A percentile compares a stretch with the other conserved stretches of the same genome.
Conservation (phyloP, 2,888 invertebrate species). For the Plutella xylostella region DNA sequence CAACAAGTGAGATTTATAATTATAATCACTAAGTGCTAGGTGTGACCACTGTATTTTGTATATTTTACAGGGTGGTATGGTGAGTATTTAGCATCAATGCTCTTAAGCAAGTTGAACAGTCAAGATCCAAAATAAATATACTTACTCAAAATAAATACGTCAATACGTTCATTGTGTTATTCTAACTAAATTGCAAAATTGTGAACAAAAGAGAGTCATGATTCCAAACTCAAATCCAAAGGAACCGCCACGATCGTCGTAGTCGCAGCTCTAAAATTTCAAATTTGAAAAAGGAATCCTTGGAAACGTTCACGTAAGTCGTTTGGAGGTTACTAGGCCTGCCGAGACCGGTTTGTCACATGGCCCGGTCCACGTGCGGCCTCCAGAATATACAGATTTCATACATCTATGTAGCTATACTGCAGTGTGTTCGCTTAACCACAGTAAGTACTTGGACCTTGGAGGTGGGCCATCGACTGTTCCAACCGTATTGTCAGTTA, state of each 20-base stretch:
- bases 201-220: no score
- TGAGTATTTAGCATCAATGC: no score
- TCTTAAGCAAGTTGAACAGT: no score
- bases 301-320: conserved; percentile 39
- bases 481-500: conserved; percentile 23
- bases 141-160: not conserved
- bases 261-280: no score
- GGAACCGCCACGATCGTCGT: not conserved
- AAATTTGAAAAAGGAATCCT: conserved; percentile 39
- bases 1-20: no score
- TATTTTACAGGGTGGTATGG: no score
- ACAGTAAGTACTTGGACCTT: conserved; percentile 13
- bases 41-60: no score
- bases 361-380: conserved; percentile 62
- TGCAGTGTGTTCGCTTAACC: conserved; percentile 18
- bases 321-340: conserved; percentile 68
- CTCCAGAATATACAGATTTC: conserved; percentile 38
- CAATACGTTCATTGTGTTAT: not conserved
- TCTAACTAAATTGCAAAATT: no score
- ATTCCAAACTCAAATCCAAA: not conserved
- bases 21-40: no score
- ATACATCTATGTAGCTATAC: conserved; percentile 22
- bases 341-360: conserved; percentile 64
- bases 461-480: conserved; percentile 8
- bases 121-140: not conserved